Evolutionary conservation across 2,888 invertebrate species (phyloP).

Genomic region (Hartigia nigra): DNA sequence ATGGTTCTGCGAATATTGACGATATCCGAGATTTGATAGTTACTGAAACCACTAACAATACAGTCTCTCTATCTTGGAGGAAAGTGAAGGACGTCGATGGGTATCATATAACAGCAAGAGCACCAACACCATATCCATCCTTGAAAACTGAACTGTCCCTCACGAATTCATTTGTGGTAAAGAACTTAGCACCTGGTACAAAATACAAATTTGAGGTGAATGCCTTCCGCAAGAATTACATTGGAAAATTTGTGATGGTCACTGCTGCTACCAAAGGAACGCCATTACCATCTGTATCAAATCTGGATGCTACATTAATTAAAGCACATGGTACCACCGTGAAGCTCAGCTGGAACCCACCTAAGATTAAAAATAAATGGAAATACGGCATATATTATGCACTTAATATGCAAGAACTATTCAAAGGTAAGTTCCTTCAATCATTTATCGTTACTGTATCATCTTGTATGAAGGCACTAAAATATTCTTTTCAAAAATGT

Average conservation of each 20-base stretch:
- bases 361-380: slow-evolving; percentile 71
- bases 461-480: not conserved
- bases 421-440: slow-evolving; percentile 68
- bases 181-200: slow-evolving; percentile 65
- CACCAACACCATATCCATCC: slow-evolving; percentile 70
- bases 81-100: slow-evolving; percentile 71
- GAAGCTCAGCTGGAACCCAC: slow-evolving; percentile 75
- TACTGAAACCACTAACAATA: slow-evolving; percentile 66
- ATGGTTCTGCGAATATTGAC: slow-evolving; percentile 74
- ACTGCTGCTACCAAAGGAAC: slow-evolving; percentile 67
- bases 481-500: slow-evolving; percentile 34
- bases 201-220: slow-evolving; percentile 72
- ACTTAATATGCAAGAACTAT: slow-evolving; percentile 69
- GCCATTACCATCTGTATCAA: slow-evolving; percentile 67
- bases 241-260: slow-evolving; percentile 69
- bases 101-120: slow-evolving; percentile 69
- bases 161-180: slow-evolving; percentile 60
- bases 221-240: slow-evolving; percentile 71
- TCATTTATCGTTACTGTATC: slow-evolving; percentile 19
- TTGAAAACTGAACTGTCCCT: slow-evolving; percentile 66
- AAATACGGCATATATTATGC: slow-evolving; percentile 81
- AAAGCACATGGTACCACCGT: slow-evolving; percentile 73
- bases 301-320: slow-evolving; percentile 67
- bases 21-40: slow-evolving; percentile 71
- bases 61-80: slow-evolving; percentile 74